Evolutionary conservation across 1,140 invertebrate species (phyloP).

Genomic region (Drosophila ogumai): DNA sequence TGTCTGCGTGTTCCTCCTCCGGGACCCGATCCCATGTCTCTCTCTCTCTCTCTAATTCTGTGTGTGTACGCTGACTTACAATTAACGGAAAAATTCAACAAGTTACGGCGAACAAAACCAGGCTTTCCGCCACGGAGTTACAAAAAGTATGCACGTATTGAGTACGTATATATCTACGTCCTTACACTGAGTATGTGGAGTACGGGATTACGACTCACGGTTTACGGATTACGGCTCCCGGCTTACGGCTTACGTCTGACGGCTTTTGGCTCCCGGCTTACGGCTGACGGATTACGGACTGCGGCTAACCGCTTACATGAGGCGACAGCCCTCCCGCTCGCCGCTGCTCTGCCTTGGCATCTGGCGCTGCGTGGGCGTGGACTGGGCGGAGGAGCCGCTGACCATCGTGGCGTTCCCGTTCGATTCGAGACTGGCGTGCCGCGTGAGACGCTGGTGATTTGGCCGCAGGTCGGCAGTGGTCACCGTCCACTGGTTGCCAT

Average conservation of each 20-base stretch:
- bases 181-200: conserved; percentile 62
- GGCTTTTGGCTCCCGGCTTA: not conserved
- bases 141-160: conserved; percentile 36
- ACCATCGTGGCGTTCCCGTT: conserved; percentile 39
- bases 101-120: conserved; percentile 44
- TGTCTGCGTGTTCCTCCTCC: conserved; percentile 34
- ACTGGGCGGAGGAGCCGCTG: conserved; percentile 51
- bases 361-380: conserved; percentile 58
- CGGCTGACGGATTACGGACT: not conserved
- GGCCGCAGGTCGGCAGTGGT: conserved; percentile 37
- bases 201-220: conserved; percentile 9
- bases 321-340: conserved; percentile 58
- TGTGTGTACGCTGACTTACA: conserved; percentile 36
- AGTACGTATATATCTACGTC: conserved; percentile 53
- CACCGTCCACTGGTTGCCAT: conserved; percentile 47
- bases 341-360: conserved; percentile 49
- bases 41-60: conserved; percentile 8
- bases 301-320: conserved; percentile 57
- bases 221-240: conserved; percentile 2
- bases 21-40: not conserved
- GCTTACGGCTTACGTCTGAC: conserved; percentile 2
- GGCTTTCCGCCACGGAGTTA: conserved; percentile 32
- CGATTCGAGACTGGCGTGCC: conserved; percentile 69
- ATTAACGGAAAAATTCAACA: conserved; percentile 64
- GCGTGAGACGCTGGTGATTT: conserved; percentile 62